Base-by-base conservation (phyloP, 1,140 invertebrate genomes). In the Drosophila guanche region DNA sequence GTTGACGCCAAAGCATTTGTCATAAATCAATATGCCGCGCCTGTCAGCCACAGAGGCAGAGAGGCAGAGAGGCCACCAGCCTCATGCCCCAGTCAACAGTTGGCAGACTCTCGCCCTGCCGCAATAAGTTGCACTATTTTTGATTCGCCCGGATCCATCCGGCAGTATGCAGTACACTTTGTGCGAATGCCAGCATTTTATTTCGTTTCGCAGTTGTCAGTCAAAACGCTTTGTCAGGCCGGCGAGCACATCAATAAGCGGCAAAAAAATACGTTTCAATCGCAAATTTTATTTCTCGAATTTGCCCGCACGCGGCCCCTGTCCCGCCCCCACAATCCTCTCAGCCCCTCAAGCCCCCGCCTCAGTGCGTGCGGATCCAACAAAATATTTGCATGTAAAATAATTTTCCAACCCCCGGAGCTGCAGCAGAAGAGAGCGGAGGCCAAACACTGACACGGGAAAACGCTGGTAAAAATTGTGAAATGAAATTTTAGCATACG, bases 211-310 rank as follows among this genome's bases (percentile, higher is more conserved):
- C 68, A 75, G 81, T 58, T 81, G 62, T 86, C 77, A 65, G 81
- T 86, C 77, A 77, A 66, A 37, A 76, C 73, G 76, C 72, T 86
- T 85, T 86, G 80, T 86, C 81, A 80, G 72, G 41, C 33, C 62
- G 41, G 50, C 63, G 77, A 68, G 59, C 67, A 62, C 72, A 63
- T 81, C 67, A 85, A 86, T 73, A 74, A 80, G 69, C 69, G 53
- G 41, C 62, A 72, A 76, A 76, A 81, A 84, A 76, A 70, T 43
- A 54, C 56, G 61, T 67, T 84, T 67, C 68, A 58, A 75, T 69
- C 61, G 70, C 27, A 67, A 67, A 42, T 60, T 71, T 52, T 66
- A 74, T 53, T 76, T 71, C 48, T 46, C 56, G 68, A 16, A 37
- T 63, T 55, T 51, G 0, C 16, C 16, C 16, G 16, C 16, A 20